phyloP scores from a whole-genome alignment of 2,113 vertebrate species.

The Genyomyrus donnyi region DNA sequence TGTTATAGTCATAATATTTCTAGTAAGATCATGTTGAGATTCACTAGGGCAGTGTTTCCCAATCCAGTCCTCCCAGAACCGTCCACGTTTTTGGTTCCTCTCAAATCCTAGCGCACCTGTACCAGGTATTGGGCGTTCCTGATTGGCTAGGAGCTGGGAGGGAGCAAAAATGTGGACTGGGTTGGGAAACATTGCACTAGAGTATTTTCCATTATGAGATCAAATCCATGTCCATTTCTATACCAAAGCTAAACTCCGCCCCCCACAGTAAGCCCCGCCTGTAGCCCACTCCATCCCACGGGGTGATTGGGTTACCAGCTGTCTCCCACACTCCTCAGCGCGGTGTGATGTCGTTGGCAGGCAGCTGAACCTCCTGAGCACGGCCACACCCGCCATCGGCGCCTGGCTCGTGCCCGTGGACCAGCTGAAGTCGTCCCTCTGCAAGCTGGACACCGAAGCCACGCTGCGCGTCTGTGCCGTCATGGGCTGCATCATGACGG shows the following conservation, averaged over 20 bases:
- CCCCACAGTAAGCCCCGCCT: neutral
- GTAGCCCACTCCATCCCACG: neutral
- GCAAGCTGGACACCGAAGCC: slow-evolving; percentile 86
- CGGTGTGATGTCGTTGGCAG: slow-evolving; percentile 47
- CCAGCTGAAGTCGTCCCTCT: slow-evolving; percentile 88
- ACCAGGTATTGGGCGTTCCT: too few relatives aligned
- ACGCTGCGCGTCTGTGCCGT: slow-evolving; percentile 89
- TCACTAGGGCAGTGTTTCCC: neutral
- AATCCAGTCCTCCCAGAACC: too few relatives aligned
- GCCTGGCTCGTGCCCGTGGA: slow-evolving; percentile 95
- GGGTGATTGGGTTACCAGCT: neutral
- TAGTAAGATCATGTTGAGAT: neutral
- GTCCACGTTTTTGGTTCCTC: too few relatives aligned
- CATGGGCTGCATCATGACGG: slow-evolving; percentile 98
- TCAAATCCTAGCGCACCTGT: too few relatives aligned
- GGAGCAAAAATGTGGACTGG: too few relatives aligned
- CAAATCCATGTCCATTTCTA: neutral
- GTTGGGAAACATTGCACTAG: neutral
- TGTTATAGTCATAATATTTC: neutral
- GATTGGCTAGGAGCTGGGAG: too few relatives aligned
- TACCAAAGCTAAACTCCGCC: neutral
- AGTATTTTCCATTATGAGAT: neutral
- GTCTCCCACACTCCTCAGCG: neutral
- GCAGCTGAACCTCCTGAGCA: slow-evolving; percentile 93
- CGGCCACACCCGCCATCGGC: slow-evolving; percentile 89